A percentile compares a stretch with the other conserved stretches of the same genome.
These are phyloP conservation scores for Gallinago stenura DNA, from an alignment of 2,797 vertebrate species.

Conservation along the genomic window DNA sequence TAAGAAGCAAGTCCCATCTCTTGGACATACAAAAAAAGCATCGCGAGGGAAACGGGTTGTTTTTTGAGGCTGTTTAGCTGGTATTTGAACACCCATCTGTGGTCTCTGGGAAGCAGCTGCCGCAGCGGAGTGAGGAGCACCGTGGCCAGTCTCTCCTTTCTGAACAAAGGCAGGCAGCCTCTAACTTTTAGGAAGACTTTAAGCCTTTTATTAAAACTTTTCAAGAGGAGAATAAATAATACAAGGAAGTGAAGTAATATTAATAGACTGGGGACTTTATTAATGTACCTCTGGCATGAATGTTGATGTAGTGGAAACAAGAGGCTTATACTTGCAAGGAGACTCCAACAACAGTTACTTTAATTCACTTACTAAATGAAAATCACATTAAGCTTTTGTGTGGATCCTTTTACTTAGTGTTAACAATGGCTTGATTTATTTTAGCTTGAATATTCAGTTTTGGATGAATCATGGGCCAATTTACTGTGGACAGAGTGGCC, in stretches of 20 bases:
- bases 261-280: not conserved
- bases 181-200: not conserved
- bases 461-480: not conserved
- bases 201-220: not conserved
- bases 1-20: not conserved
- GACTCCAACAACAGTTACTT: not conserved
- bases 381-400: conserved; percentile 14
- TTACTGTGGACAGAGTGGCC: not conserved
- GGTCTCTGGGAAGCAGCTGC: not conserved
- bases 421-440: not conserved
- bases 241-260: not conserved
- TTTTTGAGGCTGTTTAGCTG: rapidly evolving
- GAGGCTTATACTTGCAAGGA: not conserved
- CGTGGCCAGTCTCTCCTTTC: not conserved
- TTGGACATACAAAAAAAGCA: rapidly evolving
- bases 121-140: not conserved
- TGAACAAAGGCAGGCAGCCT: not conserved
- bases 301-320: not conserved
- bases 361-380: conserved; percentile 19
- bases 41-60: not conserved
- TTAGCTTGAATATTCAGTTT: not conserved
- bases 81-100: not conserved
- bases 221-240: not conserved
- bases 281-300: not conserved
- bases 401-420: not conserved